These are phyloP conservation scores for Pantala flavescens DNA, from an alignment of 1,140 invertebrate species.

Conservation along the genomic window DNA sequence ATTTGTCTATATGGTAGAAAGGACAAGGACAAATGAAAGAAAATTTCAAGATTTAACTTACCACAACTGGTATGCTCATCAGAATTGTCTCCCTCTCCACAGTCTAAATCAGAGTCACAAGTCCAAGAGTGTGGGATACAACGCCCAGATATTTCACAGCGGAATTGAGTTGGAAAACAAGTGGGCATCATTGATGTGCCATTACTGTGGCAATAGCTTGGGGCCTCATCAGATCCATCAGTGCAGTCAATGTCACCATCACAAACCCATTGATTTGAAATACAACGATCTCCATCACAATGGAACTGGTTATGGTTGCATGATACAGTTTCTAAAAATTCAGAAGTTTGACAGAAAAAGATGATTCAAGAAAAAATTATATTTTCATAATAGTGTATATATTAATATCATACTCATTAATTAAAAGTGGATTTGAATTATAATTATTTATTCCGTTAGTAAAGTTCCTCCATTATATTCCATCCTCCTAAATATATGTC, in stretches of 20 bases:
- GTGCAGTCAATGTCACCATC: conserved; percentile 37
- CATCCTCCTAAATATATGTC: too few species aligned
- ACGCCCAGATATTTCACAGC: conserved; percentile 29
- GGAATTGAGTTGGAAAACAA: conserved; percentile 29
- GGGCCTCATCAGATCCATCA: conserved; percentile 34
- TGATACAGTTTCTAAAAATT: conserved; percentile 25
- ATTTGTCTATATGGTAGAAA: too few species aligned
- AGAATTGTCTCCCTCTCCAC: conserved; percentile 28
- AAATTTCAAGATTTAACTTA: conserved; percentile 20
- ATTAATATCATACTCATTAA: too few species aligned
- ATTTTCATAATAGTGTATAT: conserved; percentile 4
- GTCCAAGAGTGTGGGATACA: conserved; percentile 33
- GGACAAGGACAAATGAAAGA: too few species aligned
- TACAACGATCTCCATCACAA: conserved; percentile 42
- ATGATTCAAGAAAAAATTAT: conserved; percentile 14
- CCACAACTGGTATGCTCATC: conserved; percentile 31
- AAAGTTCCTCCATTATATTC: too few species aligned
- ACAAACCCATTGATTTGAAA: conserved; percentile 38
- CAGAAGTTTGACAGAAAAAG: not conserved
- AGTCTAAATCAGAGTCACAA: conserved; percentile 29
- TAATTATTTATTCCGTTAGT: too few species aligned
- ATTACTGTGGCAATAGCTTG: conserved; percentile 24
- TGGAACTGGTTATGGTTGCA: conserved; percentile 38
- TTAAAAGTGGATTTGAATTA: too few species aligned
- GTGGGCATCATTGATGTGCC: conserved; percentile 24